Conservation (phyloP, 92 coral and sea anemone genomes). For the Phenganax subtilis region DNA sequence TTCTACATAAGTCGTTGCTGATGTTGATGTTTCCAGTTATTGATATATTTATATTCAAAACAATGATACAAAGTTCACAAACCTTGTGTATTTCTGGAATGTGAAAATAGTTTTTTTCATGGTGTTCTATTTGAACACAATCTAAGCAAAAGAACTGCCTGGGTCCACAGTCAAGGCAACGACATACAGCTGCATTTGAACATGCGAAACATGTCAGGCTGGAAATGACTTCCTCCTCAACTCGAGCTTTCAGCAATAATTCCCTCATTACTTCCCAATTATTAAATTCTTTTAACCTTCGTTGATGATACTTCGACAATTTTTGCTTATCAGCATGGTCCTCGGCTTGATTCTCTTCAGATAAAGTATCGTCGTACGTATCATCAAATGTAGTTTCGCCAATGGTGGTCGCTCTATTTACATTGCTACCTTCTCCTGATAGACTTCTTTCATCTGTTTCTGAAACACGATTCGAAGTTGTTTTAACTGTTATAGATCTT, state of each 20-base stretch:
- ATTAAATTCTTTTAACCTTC: background rate
- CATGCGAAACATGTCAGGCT: slow-evolving; percentile 9
- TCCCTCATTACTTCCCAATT: background rate
- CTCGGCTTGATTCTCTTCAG: background rate
- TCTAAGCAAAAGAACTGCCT: slow-evolving; percentile 1
- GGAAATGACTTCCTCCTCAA: slow-evolving; percentile 6
- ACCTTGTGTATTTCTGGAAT: too few relatives aligned
- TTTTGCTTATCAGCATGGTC: background rate
- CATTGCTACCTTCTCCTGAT: background rate
- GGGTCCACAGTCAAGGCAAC: slow-evolving; percentile 8
- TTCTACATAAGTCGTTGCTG: too few relatives aligned
- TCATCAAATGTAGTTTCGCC: background rate
- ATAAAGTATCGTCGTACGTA: slow-evolving; percentile 1
- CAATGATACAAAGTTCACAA: too few relatives aligned
- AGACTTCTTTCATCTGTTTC: background rate
- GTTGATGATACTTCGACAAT: background rate
- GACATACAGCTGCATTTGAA: background rate
- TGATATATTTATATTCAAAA: too few relatives aligned
- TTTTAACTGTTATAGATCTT: background rate
- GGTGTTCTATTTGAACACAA: slow-evolving; percentile 3
- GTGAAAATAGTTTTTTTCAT: background rate
- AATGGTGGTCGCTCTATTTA: background rate
- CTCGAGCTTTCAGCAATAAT: slow-evolving; percentile 5
- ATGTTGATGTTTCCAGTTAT: too few relatives aligned
- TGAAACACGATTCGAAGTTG: background rate